Base-by-base conservation (phyloP, 2,797 vertebrate species). In the Botia almorhae region DNA sequence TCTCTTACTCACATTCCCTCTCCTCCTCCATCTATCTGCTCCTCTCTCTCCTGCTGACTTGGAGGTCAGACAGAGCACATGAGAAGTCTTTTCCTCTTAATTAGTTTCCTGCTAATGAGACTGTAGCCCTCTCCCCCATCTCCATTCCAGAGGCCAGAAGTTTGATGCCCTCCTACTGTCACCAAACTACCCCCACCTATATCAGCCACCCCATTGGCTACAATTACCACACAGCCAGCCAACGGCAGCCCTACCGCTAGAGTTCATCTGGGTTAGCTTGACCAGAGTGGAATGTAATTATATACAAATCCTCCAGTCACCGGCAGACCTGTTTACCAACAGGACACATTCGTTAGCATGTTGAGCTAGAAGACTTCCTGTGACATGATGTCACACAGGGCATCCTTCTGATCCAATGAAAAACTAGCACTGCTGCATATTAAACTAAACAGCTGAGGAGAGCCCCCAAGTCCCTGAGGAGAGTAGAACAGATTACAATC, bases 81-180 rank as follows among this genome's bases (percentile, higher is more conserved):
- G 90, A 93, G 90, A 91, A 89, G 85, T 88, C 85, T 91, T 92
- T 93, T 91, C 91, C 89, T 91, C 75, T 90, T 90, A 93, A 94
- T 94, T 94, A 94, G 92, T 90, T 90, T 88, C 82, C 85, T 89
- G 78, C 90, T 94, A 93, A 94, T 93, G 93, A 93, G 92, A 86
- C 88, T 89, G 88, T 88, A 89, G 85, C 88, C 76, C 72, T 69
- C 75, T 67, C 58, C 75, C 78, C 78, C 72, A 58, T 17, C 48
- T 50, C 81, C 65, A 75, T 79, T 77, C 85, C 61, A 36, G 76
- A 69, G 71, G 76, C 80, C 74, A 43, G 43, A 74, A 55, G 61
- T 80, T 80, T 74, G 76, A 55, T 82, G 72, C 77, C 82, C 76
- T 23, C 85, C 85, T 82, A n/a, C n/a, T n/a, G n/a, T n/a, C n/a